Evolutionary conservation across 2,113 vertebrate species (phyloP), one percentile per base, ranked within the genome.

Genomic region (Phasianus colchicus): DNA sequence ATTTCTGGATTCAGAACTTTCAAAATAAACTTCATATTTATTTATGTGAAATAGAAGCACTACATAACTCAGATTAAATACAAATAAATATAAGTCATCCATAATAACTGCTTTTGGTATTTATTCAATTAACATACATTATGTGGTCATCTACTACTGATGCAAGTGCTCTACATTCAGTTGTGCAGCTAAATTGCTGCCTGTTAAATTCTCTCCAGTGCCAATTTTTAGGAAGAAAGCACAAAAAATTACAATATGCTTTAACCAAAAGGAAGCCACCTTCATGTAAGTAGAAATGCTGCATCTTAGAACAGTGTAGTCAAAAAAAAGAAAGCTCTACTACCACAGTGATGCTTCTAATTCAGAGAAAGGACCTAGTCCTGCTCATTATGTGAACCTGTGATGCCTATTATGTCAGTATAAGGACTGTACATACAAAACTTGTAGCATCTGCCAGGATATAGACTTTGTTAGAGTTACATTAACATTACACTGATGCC

Each of bases 321-420:
- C 9, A 29, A 57, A 83, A 61, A 61, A 21, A 82, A 13, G 24
- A 91, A 24, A 3, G 8, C 32, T 32, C 60, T 67, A 52, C 34
- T 20, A 32, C 8, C 38, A 7, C 40, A 70, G 58, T 40, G 29
- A 30, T 81, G 15, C 19, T 18, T 57, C 27, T 80, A 24, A 20
- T 60, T 32, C 34, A 52, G 40, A 13, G 14, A 7, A 69, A 71
- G 27, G 17, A 38, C 10, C n/a, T 69, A 20, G 40, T 72, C 11
- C 8, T 65, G 30, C 22, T 54, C 0, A 0, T 52, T 55, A 25
- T 9, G 4, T 20, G 1, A 40, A 14, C 10, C 22, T 30, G 7
- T 36, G 47, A 27, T 5, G 74, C n/a, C 5, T 1, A 1, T 47
- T 58, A 32, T 18, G 5, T 65, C 84, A 32, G 30, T 54, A 1